These are phyloP conservation scores for Caenorhabditis sp. DNA, from an alignment of 2,888 invertebrate species.

Conservation along the genomic window DNA sequence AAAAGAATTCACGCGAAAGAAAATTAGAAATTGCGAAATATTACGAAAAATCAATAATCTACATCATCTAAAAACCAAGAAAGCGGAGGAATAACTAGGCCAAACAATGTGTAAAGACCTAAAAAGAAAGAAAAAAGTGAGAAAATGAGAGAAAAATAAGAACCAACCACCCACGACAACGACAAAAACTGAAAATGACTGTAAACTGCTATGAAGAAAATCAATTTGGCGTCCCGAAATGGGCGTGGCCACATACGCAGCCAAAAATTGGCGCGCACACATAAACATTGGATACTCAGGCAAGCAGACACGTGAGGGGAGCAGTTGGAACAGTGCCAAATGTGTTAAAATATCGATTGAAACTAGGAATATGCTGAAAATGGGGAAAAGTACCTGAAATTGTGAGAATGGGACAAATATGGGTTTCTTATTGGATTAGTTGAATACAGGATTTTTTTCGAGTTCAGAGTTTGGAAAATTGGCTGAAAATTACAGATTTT, in stretches of 20 bases:
- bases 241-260: background rate
- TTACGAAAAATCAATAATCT: background rate
- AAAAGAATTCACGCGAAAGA: background rate
- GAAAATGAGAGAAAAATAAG: background rate
- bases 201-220: background rate
- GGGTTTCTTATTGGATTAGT: background rate
- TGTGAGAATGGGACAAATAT: background rate
- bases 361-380: background rate
- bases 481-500: background rate
- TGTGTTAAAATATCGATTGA: slow-evolving; percentile 5
- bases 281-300: slow-evolving; percentile 8
- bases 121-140: background rate
- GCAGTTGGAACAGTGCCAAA: background rate
- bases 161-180: background rate
- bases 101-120: background rate
- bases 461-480: background rate
- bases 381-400: background rate
- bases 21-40: background rate
- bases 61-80: background rate
- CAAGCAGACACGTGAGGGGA: slow-evolving; percentile 12
- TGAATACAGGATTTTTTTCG: background rate
- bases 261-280: background rate
- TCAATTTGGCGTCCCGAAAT: background rate
- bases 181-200: background rate
- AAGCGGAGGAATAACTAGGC: background rate